Conservation (phyloP, 2,113 vertebrate genomes). For the Prionailurus viverrinus region DNA sequence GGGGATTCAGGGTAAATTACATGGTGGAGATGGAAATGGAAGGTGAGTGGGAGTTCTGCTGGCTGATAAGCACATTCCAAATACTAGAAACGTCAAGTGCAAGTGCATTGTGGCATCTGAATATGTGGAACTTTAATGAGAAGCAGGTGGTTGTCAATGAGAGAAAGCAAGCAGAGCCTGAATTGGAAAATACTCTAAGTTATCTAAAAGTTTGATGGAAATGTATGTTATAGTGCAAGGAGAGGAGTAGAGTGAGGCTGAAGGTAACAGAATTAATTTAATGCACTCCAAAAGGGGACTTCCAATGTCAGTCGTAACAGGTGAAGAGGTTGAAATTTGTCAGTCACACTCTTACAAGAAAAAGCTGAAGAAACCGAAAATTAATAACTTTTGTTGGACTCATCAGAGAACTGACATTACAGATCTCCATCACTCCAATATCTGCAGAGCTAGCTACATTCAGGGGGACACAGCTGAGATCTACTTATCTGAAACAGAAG, state of each 20-base stretch:
- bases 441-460: not conserved
- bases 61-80: not conserved
- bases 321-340: not conserved
- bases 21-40: slow-evolving; percentile 27
- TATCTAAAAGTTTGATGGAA: slow-evolving; percentile 9
- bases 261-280: not conserved
- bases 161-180: not conserved
- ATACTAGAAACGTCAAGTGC: not conserved
- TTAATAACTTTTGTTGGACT: not conserved
- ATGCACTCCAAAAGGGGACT: not conserved
- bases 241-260: not conserved
- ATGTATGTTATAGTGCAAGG: not conserved
- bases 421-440: no score
- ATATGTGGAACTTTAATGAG: not conserved
- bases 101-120: not conserved
- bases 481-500: not conserved
- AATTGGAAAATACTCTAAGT: not conserved
- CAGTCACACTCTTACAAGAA: not conserved
- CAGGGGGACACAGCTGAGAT: not conserved
- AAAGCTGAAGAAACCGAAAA: not conserved
- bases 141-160: not conserved
- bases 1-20: slow-evolving; percentile 15
- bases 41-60: not conserved
- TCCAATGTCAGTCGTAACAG: not conserved
- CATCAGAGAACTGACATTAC: not conserved